phyloP scores from a whole-genome alignment of 2,113 vertebrate genomes.

The Elephas maximus region DNA sequence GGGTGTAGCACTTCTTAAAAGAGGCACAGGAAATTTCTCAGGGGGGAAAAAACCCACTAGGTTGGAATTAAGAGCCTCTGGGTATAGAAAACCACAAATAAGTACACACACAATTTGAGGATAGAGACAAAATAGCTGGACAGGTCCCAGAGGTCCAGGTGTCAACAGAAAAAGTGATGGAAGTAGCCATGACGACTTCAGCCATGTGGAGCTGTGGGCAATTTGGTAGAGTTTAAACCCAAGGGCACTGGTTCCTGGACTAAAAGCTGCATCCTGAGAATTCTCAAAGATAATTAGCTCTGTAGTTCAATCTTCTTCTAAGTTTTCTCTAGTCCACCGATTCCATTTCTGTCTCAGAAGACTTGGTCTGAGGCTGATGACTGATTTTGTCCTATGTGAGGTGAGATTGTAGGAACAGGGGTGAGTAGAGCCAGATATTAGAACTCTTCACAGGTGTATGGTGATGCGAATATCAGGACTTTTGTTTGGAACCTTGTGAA shows the following conservation, averaged over 20 bases:
- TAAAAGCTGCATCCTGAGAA: constrained; percentile 11
- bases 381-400: background rate
- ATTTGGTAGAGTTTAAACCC: background rate
- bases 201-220: background rate
- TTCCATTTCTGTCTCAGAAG: constrained; percentile 8
- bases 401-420: background rate
- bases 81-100: background rate
- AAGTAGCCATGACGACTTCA: background rate
- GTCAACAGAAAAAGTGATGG: background rate
- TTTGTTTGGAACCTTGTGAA: background rate
- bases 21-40: background rate
- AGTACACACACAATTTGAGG: background rate
- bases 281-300: background rate
- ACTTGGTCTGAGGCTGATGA: background rate
- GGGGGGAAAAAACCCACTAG: background rate
- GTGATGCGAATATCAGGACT: background rate
- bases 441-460: background rate
- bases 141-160: background rate
- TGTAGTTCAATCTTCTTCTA: background rate
- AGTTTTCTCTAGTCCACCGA: background rate
- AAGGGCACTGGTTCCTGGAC: background rate
- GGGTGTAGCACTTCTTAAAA: background rate
- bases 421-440: background rate
- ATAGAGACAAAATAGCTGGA: background rate
- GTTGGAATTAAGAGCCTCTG: background rate